These are phyloP conservation scores for Lordiphosa mommai DNA, from an alignment of 1,140 invertebrate genomes.

Conservation along the genomic window DNA sequence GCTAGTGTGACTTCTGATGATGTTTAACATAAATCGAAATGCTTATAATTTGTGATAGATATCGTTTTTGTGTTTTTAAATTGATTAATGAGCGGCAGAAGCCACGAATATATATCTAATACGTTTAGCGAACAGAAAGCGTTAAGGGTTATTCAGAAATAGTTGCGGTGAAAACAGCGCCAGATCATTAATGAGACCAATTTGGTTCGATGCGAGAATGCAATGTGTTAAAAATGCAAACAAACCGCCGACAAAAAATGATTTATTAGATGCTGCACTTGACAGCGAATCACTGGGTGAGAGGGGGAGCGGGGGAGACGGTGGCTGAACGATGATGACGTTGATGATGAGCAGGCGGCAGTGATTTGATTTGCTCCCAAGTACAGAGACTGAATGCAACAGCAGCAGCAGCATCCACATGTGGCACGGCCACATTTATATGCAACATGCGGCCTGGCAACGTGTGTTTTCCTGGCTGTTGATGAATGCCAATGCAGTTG, in stretches of 20 bases:
- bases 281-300: slow-evolving; percentile 38
- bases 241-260: slow-evolving; percentile 67
- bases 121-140: slow-evolving; percentile 34
- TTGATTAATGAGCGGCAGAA: slow-evolving; percentile 62
- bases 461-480: slow-evolving; percentile 65
- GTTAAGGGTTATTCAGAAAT: slow-evolving; percentile 38
- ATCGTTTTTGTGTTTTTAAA: slow-evolving; percentile 41
- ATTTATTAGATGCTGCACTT: slow-evolving; percentile 72
- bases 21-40: slow-evolving; percentile 72
- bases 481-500: slow-evolving; percentile 72
- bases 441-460: slow-evolving; percentile 65
- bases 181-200: slow-evolving; percentile 62
- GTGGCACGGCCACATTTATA: slow-evolving; percentile 62
- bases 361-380: slow-evolving; percentile 65
- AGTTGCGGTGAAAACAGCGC: slow-evolving; percentile 63
- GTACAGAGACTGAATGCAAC: too few species aligned
- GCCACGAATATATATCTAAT: slow-evolving; percentile 17
- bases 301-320: neutral
- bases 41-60: slow-evolving; percentile 69
- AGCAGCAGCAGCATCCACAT: slow-evolving; percentile 30
- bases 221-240: slow-evolving; percentile 51
- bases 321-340: slow-evolving; percentile 23
- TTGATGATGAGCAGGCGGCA: slow-evolving; percentile 57
- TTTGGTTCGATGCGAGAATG: slow-evolving; percentile 24
- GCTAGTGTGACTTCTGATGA: slow-evolving; percentile 67